phyloP scores from a whole-genome alignment of 1,140 invertebrate genomes.

The Nebria ingens region DNA sequence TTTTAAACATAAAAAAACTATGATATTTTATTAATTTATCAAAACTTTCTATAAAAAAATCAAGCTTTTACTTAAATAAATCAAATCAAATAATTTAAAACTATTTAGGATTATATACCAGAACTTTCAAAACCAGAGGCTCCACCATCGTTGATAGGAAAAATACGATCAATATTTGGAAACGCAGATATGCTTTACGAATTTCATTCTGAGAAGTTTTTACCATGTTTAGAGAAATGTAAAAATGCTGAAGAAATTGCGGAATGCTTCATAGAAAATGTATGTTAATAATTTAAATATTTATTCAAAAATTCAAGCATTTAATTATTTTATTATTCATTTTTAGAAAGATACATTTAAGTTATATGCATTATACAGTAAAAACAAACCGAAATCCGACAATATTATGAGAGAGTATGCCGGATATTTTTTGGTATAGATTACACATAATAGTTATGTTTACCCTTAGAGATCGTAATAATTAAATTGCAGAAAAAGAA shows the following conservation, averaged over 20 bases:
- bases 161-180: conserved; percentile 15
- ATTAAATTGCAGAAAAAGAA: conserved; percentile 18
- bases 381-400: conserved; percentile 25
- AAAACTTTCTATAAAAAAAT: too few species aligned
- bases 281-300: conserved; percentile 14
- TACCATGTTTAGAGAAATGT: conserved; percentile 15
- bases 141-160: conserved; percentile 11
- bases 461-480: too few species aligned
- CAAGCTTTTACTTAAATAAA: too few species aligned
- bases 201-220: conserved; percentile 18
- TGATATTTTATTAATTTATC: too few species aligned
- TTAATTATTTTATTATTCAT: conserved; percentile 18
- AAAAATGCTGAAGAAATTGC: conserved; percentile 18
- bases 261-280: conserved; percentile 21
- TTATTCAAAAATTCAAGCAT: neutral
- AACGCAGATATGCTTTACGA: conserved; percentile 23
- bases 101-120: conserved; percentile 3
- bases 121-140: neutral
- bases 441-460: too few species aligned
- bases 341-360: conserved; percentile 24
- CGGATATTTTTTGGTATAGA: conserved; percentile 22
- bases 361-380: conserved; percentile 25
- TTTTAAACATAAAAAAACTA: too few species aligned
- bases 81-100: too few species aligned
- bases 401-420: conserved; percentile 18